phyloP scores from a whole-genome alignment of 2,113 vertebrate genomes.

The Glaucidium brasilianum region DNA sequence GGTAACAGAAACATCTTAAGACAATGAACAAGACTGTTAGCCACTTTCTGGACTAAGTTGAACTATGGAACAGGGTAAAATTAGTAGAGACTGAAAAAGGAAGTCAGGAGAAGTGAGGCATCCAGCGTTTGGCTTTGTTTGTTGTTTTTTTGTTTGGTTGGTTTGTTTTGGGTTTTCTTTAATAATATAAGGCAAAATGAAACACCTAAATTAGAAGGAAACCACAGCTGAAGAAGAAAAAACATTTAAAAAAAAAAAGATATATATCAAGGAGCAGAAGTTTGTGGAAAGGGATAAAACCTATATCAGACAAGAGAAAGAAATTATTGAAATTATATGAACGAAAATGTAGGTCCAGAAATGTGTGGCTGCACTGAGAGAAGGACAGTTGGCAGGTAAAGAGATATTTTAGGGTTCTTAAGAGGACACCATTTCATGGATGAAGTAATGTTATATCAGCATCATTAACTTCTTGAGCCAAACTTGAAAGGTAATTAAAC shows the following conservation, averaged over 20 bases:
- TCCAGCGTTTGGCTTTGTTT: neutral
- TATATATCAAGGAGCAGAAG: neutral
- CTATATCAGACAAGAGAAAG: neutral
- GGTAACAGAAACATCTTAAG: neutral
- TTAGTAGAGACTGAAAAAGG: neutral
- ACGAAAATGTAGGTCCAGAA: neutral
- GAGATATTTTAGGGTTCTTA: neutral
- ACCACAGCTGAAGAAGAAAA: neutral
- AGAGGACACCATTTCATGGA: neutral
- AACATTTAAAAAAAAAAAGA: neutral
- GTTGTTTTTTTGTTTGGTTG: neutral
- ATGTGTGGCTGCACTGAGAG: neutral
- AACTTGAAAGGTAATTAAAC: constrained; percentile 3
- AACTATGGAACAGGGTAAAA: neutral
- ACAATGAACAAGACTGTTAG: neutral
- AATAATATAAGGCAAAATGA: neutral
- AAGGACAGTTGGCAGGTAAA: neutral
- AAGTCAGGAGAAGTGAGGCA: neutral
- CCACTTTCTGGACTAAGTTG: neutral
- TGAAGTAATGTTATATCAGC: neutral
- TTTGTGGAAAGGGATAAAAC: neutral
- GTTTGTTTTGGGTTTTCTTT: neutral
- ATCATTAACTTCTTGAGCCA: neutral
- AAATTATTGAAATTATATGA: neutral
- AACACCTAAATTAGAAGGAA: neutral